Conservation (phyloP, 2,888 invertebrate genomes). For the Apocheima hispidaria region DNA sequence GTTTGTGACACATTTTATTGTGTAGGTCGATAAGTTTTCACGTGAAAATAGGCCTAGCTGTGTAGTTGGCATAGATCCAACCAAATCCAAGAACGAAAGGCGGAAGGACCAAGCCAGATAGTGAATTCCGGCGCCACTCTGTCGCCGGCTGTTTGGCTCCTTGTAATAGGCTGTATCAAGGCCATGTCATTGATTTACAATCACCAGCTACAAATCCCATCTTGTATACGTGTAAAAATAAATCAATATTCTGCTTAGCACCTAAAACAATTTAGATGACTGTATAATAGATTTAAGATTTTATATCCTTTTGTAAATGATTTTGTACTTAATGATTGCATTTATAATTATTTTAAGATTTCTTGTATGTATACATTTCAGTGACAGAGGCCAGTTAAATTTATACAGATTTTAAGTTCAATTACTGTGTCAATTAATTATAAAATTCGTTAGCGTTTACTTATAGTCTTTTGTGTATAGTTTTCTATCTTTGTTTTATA, state of each 20-base stretch:
- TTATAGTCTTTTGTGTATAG: conserved; percentile 71
- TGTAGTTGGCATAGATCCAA: conserved; percentile 6
- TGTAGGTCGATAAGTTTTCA: neutral
- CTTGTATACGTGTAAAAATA: conserved; percentile 15
- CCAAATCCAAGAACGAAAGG: neutral
- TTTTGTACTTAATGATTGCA: conserved; percentile 56
- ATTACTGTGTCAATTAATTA: conserved; percentile 39
- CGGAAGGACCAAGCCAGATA: conserved; percentile 2
- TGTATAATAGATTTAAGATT: conserved; percentile 24
- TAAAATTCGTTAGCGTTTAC: conserved; percentile 62
- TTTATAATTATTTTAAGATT: conserved; percentile 47
- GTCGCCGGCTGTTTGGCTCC: conserved; percentile 5
- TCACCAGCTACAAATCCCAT: conserved; percentile 8
- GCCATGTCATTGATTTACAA: neutral
- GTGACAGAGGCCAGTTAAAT: conserved; percentile 42
- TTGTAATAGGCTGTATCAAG: conserved; percentile 5
- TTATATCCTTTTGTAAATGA: conserved; percentile 34
- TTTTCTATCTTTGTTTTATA: conserved; percentile 74
- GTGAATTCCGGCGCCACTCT: conserved; percentile 5
- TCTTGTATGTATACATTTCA: conserved; percentile 20
- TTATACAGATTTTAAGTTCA: conserved; percentile 27
- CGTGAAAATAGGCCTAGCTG: conserved; percentile 1
- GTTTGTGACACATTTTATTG: neutral
- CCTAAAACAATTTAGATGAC: conserved; percentile 4
- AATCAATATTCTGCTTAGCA: conserved; percentile 31